phyloP scores from a whole-genome alignment of 35 echinoderm and acorn worm species.

The Heliocidaris erythrogramma region DNA sequence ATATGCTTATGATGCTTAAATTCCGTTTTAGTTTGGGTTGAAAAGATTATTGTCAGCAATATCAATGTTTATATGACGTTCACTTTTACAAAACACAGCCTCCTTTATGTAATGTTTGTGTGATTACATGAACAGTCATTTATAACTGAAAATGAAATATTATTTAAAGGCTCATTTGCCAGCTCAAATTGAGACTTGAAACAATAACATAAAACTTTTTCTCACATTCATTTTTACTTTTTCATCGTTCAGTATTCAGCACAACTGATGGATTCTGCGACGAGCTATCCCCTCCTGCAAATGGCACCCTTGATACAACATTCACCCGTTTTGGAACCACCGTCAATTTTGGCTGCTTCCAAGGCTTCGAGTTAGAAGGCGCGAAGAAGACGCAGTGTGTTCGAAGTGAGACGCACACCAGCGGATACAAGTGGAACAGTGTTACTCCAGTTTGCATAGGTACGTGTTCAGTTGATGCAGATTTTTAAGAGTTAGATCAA shows the following conservation, averaged over 20 bases:
- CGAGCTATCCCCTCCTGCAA: background rate
- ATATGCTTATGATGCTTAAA: too few relatives aligned
- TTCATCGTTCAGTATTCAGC: slow-evolving; percentile 6
- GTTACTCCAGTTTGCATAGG: background rate
- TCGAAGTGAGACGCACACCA: slow-evolving; percentile 23
- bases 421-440: slow-evolving; percentile 1
- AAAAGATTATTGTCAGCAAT: too few relatives aligned
- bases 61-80: too few relatives aligned
- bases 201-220: background rate
- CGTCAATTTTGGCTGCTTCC: slow-evolving; percentile 27
- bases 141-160: too few relatives aligned
- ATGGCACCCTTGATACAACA: slow-evolving; percentile 9
- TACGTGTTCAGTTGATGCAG: background rate
- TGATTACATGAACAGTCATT: too few relatives aligned
- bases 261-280: slow-evolving; percentile 34
- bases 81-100: too few relatives aligned
- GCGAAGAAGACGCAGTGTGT: slow-evolving; percentile 23
- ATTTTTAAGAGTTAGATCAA: too few relatives aligned
- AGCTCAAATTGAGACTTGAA: too few relatives aligned
- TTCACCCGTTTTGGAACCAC: background rate
- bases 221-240: background rate
- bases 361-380: background rate
- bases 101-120: too few relatives aligned
- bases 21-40: too few relatives aligned
- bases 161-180: too few relatives aligned